phyloP scores from a whole-genome alignment of 2,797 vertebrate genomes.

The Channa striata region DNA sequence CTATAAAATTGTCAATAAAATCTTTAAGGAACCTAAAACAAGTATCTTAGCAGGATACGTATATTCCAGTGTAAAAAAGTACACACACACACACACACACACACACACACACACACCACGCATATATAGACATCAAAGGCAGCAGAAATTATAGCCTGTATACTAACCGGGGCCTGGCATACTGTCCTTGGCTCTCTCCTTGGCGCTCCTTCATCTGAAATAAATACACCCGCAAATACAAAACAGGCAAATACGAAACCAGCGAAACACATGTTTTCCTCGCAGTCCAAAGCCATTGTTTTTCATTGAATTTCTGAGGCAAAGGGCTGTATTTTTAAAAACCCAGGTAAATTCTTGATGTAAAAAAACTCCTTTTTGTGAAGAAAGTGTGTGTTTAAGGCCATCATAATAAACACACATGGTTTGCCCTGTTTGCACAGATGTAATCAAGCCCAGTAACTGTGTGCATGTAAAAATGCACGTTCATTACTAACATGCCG shows the following conservation, averaged over 20 bases:
- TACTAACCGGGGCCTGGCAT: constrained; percentile 82
- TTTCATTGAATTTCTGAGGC: constrained; percentile 54
- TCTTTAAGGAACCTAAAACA: too few relatives aligned
- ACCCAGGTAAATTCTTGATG: constrained; percentile 43
- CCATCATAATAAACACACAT: background rate
- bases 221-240: constrained; percentile 81
- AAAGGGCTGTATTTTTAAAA: constrained; percentile 18
- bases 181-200: constrained; percentile 69
- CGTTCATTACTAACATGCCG: background rate
- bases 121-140: constrained; percentile 78
- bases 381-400: too few relatives aligned
- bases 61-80: constrained; percentile 32
- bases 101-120: constrained; percentile 55
- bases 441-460: background rate
- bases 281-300: constrained; percentile 53
- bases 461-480: background rate
- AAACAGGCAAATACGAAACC: constrained; percentile 80
- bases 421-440: background rate
- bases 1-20: too few relatives aligned
- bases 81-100: constrained; percentile 36
- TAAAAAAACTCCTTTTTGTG: background rate
- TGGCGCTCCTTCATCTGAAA: constrained; percentile 77
- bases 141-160: constrained; percentile 82
- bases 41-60: constrained; percentile 19
- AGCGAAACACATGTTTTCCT: constrained; percentile 75